These are phyloP conservation scores for Netta rufina DNA, from an alignment of 2,797 vertebrate genomes.

Conservation along the genomic window DNA sequence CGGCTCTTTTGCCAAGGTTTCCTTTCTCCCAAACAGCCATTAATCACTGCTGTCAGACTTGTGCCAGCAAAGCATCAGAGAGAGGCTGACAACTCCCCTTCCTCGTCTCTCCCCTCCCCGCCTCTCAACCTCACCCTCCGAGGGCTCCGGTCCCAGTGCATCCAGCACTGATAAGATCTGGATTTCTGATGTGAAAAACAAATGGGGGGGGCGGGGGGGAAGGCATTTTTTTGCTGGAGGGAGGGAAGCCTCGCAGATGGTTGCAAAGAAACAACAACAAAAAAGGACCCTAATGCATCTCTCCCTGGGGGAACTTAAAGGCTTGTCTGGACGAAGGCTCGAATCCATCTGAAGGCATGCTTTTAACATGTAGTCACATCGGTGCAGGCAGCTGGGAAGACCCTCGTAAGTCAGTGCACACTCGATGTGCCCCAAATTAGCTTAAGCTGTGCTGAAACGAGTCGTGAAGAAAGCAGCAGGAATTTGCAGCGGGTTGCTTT, in stretches of 20 bases:
- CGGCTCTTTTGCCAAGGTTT: constrained; percentile 50
- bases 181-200: neutral
- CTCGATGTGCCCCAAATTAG: neutral
- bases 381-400: neutral
- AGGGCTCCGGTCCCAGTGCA: neutral
- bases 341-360: neutral
- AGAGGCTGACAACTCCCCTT: neutral
- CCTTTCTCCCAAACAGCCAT: constrained; percentile 28
- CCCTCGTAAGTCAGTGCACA: neutral
- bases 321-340: constrained; percentile 21
- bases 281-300: neutral
- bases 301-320: neutral
- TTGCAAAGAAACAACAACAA: neutral
- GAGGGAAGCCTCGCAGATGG: neutral
- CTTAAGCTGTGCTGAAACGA: too few relatives aligned
- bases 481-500: neutral
- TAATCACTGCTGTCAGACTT: neutral
- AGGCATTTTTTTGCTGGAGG: neutral
- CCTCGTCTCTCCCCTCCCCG: neutral
- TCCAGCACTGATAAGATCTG: neutral
- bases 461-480: neutral
- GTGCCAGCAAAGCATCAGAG: neutral
- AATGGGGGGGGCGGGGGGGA: neutral
- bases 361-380: neutral
- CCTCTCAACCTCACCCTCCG: neutral